These are phyloP conservation scores for Medauroidea extradentata DNA, from an alignment of 1,140 invertebrate species.

Conservation along the genomic window DNA sequence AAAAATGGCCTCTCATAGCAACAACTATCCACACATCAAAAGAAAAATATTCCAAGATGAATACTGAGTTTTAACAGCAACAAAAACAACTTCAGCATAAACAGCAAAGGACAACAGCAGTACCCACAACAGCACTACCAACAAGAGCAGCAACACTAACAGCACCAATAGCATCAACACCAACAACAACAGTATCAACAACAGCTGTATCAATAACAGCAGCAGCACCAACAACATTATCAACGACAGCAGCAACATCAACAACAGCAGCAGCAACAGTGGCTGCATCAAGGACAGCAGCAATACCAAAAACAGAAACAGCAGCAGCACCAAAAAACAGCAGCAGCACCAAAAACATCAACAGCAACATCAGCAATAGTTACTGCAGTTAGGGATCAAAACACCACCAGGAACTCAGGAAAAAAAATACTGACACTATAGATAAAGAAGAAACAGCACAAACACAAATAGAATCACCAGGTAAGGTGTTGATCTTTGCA, in stretches of 20 bases:
- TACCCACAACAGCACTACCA: constrained; percentile 3
- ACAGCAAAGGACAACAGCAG: background rate
- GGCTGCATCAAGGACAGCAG: constrained; percentile 1
- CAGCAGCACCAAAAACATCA: background rate
- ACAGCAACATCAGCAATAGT: background rate
- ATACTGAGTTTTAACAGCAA: no score
- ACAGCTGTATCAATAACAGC: constrained; percentile 6
- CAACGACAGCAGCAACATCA: no score
- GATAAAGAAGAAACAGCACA: no score
- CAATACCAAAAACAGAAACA: constrained; percentile 10
- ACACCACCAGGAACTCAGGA: no score
- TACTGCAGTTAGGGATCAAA: no score
- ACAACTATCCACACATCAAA: no score
- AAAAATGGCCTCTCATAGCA: no score
- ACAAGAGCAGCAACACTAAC: constrained; percentile 4
- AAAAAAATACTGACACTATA: no score
- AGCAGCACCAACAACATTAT: background rate
- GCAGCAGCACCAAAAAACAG: background rate
- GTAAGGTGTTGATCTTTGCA: no score
- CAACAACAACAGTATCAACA: constrained; percentile 8
- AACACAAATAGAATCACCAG: no score
- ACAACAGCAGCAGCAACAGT: constrained; percentile 7
- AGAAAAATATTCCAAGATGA: no score
- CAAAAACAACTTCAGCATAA: background rate
- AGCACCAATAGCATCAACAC: constrained; percentile 6